Evolutionary conservation across 2,797 vertebrate genomes (phyloP).

Genomic region (Ctenopoma kingsleyae): DNA sequence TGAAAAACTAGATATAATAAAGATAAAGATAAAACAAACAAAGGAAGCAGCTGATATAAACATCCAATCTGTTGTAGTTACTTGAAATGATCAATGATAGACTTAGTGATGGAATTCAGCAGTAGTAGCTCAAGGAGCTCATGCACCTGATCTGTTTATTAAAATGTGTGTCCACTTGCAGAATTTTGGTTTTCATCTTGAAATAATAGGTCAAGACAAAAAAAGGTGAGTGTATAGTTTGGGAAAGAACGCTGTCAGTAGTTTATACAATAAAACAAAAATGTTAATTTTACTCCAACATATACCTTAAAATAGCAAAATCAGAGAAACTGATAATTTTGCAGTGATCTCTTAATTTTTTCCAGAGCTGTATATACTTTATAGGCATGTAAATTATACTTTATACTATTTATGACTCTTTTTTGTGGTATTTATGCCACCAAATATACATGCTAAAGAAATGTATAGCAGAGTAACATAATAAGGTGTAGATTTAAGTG

Average conservation of each 20-base stretch:
- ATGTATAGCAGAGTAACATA: constrained; percentile 3
- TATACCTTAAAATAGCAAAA: no score
- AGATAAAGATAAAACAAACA: constrained; percentile 37
- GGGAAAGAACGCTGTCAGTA: no score
- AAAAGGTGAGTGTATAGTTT: no score
- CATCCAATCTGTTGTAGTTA: constrained; percentile 2
- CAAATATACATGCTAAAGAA: neutral
- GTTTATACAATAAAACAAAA: no score
- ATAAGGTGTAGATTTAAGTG: constrained; percentile 12
- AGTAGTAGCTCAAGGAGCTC: neutral
- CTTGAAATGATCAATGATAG: constrained; percentile 1
- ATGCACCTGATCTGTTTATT: constrained; percentile 16
- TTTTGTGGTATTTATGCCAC: no score
- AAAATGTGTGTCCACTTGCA: neutral
- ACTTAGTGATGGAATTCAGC: constrained; percentile 3
- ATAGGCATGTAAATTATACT: no score
- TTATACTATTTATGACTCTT: no score
- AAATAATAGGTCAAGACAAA: no score
- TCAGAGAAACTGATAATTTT: no score
- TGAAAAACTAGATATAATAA: constrained; percentile 4
- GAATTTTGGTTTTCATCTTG: constrained; percentile 2
- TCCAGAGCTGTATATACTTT: no score
- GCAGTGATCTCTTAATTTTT: no score
- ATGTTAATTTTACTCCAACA: no score
- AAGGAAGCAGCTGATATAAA: constrained; percentile 45